Evolutionary conservation across 1,140 invertebrate genomes (phyloP), one percentile per base, ranked within the genome.

Genomic region (Coelopa frigida): DNA sequence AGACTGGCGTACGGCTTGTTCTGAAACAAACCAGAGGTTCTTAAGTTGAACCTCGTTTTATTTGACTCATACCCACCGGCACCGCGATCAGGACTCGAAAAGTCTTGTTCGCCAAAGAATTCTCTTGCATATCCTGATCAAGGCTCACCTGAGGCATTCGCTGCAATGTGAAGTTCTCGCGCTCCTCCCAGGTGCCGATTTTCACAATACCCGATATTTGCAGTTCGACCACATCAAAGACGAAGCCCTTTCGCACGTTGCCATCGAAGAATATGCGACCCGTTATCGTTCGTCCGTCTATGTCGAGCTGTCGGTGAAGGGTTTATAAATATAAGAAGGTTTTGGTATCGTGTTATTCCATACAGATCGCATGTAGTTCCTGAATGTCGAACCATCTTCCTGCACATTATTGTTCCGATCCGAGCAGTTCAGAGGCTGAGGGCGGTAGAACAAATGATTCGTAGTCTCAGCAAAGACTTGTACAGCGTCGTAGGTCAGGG

Each of bases 1-100:
- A 84, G 57, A 82, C 93, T 93, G 12, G 84, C 84, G 60, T 92
- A 94, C 0, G 91, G 91, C 26, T 78, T 73, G 53, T 81, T 85
- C 87, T 89, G 24, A 1, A 18, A n/a, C n/a, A n/a, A n/a, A n/a
- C n/a, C n/a, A n/a, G n/a, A n/a, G n/a, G n/a, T n/a, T n/a, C n/a
- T n/a, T n/a, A n/a, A n/a, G n/a, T n/a, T n/a, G n/a, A n/a, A n/a
- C n/a, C n/a, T n/a, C 74, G 12, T 27, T 31, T 44, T 23, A 23
- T 14, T 23, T 14, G 18, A 27, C n/a, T 5, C 11, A 4, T 76
- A 90, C 87, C 21, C 44, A 66, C 62, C 20, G 56, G 53, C 70
- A 92, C 71, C 15, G 88, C 80, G 22, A 88, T 94, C 0, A 92
- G 73, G 7, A 96, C 83, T 51, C 79, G 79, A 45, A 96, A 87